These are phyloP conservation scores for Agrochola circellaris DNA, from an alignment of 2,888 invertebrate species.

Conservation along the genomic window DNA sequence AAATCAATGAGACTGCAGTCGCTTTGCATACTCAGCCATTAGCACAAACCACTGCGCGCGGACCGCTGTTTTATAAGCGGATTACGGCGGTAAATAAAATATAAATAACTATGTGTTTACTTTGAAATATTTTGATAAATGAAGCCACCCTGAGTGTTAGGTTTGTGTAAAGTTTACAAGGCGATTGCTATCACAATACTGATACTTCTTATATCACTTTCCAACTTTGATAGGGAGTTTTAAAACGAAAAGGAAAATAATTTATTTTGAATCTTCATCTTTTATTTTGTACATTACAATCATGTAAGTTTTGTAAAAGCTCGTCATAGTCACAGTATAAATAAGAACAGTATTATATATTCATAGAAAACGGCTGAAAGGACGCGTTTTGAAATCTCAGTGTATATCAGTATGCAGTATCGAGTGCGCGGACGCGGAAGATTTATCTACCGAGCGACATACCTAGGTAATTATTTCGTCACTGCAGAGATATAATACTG, in stretches of 20 bases:
- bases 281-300: background rate
- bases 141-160: background rate
- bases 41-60: slow-evolving; percentile 76
- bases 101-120: slow-evolving; percentile 7
- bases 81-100: slow-evolving; percentile 43
- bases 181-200: background rate
- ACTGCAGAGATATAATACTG: too few relatives aligned
- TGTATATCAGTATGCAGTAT: too few relatives aligned
- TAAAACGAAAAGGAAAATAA: too few relatives aligned
- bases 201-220: background rate
- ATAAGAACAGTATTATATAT: too few relatives aligned
- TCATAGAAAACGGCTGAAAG: too few relatives aligned
- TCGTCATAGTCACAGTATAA: too few relatives aligned
- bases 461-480: too few relatives aligned
- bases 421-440: too few relatives aligned
- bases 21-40: slow-evolving; percentile 80
- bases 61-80: slow-evolving; percentile 60
- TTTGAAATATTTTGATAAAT: slow-evolving; percentile 5
- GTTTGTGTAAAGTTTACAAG: background rate
- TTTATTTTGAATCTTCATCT: background rate
- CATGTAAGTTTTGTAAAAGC: background rate
- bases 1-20: slow-evolving; percentile 81
- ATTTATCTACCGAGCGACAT: too few relatives aligned
- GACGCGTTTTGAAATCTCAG: too few relatives aligned
- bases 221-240: background rate